Conservation (phyloP, 2,113 vertebrate species). For the Spilogale gracilis region DNA sequence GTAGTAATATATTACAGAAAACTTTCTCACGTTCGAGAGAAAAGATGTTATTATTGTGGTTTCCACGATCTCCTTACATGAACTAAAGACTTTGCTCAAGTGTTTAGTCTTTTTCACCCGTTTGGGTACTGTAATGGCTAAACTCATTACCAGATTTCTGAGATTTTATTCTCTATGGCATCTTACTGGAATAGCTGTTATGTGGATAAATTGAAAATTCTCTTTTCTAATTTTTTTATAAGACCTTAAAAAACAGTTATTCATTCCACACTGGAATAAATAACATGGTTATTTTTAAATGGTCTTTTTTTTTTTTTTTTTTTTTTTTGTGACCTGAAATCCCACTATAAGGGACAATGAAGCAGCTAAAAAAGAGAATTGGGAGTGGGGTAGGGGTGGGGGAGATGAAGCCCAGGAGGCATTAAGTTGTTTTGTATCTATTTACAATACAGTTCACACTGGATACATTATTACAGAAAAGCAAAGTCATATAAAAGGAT, state of each 20-base stretch:
- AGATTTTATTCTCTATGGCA: not conserved
- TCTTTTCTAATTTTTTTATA: not conserved
- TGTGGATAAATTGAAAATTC: not conserved
- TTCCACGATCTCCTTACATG: not conserved
- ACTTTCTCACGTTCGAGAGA: not conserved
- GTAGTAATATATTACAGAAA: not conserved
- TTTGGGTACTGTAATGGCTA: not conserved
- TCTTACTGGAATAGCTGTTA: not conserved
- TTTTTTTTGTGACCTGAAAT: conserved; percentile 4
- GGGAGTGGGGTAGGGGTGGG: too few relatives aligned
- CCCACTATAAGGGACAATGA: not conserved
- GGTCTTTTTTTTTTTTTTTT: not conserved
- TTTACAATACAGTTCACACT: not conserved
- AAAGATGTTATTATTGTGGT: not conserved
- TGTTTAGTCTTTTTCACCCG: not conserved
- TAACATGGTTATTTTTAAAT: not conserved
- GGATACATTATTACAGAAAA: not conserved
- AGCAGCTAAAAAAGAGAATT: not conserved
- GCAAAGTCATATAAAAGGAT: not conserved
- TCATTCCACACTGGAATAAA: not conserved
- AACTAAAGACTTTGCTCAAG: not conserved
- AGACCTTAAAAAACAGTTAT: not conserved
- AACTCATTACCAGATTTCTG: not conserved
- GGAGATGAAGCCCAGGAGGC: not conserved
- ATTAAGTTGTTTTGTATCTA: not conserved